Evolutionary conservation across 1,140 invertebrate species (phyloP), one percentile per base, ranked within the genome.

Genomic region (Pogonus chalceus): DNA sequence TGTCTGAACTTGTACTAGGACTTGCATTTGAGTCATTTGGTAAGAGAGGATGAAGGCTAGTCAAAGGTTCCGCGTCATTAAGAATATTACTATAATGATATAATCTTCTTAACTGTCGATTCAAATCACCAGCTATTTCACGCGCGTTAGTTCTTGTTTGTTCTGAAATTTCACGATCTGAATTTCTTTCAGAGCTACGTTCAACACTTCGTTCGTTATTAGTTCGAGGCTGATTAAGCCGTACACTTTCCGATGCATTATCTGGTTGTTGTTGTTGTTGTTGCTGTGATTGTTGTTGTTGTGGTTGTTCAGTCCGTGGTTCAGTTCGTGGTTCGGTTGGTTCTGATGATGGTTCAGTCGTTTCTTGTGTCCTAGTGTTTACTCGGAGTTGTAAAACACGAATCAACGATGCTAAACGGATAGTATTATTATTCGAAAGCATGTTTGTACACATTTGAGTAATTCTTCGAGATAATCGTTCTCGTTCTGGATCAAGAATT

Each of bases 391-490:
- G 9, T 18, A 43, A 18, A 9, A 43, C 37, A 4, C 37, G 37
- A 12, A 43, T 12, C 9, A 43, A 16, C 37, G 37, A 43, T 4
- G 37, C 9, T 12, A 16, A 43, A 12, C 37, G 9, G 3, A 43
- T 43, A 3, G 37, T 43, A 43, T 18, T 43, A 9, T 64, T 58
- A 51, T 55, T 62, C 18, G 62, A 60, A 9, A 67, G 52, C 65
- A 68, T 67, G 16, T 58, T 54, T 9, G 55, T 57, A 31, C 63
- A 68, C 59, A 65, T 62, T 26, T 61, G 58, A 50, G 67, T 62
- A 22, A 68, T 64, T 20, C 65, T 54, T 20, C 54, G 39, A 2
- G 66, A 62, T 21, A 68, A 54, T n/a, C 54, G 57, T 50, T 62
- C 60, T 10, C 65, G 35, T 55, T 66, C 65, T 22, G 60, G 51